Evolutionary conservation across 1,140 invertebrate species (phyloP), one percentile per base, ranked within the genome.

Genomic region (Aphis gossypii): DNA sequence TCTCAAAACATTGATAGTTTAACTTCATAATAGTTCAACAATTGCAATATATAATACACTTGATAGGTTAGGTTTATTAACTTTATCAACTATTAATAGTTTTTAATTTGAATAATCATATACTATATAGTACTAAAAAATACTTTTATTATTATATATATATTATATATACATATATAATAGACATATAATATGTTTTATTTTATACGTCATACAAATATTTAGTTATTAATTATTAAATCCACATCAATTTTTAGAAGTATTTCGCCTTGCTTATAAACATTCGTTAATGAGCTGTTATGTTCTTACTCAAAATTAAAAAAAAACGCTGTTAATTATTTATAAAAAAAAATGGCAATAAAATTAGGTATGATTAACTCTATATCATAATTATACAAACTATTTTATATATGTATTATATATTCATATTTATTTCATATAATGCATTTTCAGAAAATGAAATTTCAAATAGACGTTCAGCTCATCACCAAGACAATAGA

Each of bases 391-490:
- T 82, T 38, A 68, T 44, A 46, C 9, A 20, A n/a, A 6, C 51
- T n/a, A 11, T 51, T 51, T 48, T 46, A 46, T 87, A 88, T n/a
- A 20, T 35, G 35, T 54, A n/a, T 4, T n/a, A n/a, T 87, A n/a
- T 87, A n/a, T 46, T 9, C 3, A 44, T 46, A 87, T 51, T 88
- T 41, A 88, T 89, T 23, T 38, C n/a, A 54, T n/a, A n/a, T 68
- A 38, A n/a, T 41, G 0, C 3, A 20, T 92, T 93, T 93, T 93
- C 14, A 93, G 92, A 86, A 83, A 56, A 93, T 51, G 92, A 86
- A 11, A 1, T 92, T 48, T 92, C 48, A 7, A 56, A 84, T 44
- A 86, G 46, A 56, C 82, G 92, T 86, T 56, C 82, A 14, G 38
- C 82, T 44, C 92, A 56, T 54, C 46, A 54, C 38, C 91, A 51